Evolutionary conservation across 2,888 invertebrate species (phyloP), one percentile per base, ranked within the genome.

Genomic region (Bugulina stolonifera): DNA sequence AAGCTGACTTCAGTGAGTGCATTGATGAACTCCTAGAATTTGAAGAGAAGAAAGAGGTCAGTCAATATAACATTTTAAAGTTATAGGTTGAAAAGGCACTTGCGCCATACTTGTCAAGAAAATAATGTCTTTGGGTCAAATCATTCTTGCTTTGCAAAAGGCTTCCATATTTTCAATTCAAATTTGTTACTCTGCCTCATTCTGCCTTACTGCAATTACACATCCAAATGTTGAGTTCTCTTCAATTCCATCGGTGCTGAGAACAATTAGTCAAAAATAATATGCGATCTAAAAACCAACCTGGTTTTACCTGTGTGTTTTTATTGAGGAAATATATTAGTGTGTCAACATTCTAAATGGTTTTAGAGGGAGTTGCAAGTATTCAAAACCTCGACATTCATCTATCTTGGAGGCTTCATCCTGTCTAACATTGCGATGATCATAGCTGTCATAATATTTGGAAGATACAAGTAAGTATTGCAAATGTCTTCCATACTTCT

Each of bases 1-100:
- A 76, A 73, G 76, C 80, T 0, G 74, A 78, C 69, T 81, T 81
- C 72, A 73, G 76, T 32, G 71, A 72, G 34, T 80, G 80, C 27
- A 64, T 64, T 5, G 25, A 22, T 25, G 23, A 57, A n/a, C 57
- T 57, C 10, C 57, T 23, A 25, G 23, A 23, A 25, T 25, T 14
- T 57, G 25, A 23, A 25, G 57, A 57, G 5, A 3, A 14, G 43
- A 10, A 10, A 43, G 18, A 43, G 25, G 55, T 23, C 52, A 5
- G 18, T 52, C 52, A 52, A 52, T 14, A 52, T 52, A 52, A 43
- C 43, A 43, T 10, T 43, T 43, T 43, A 10, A 43, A 10, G 18
- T 43, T 43, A 10, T 43, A 43, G n/a, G n/a, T n/a, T 43, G 10
- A 43, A 43, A 43, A 18, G 18, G 18, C 18, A 43, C 5, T 43